Conservation (phyloP, 1,140 invertebrate species). For the Ruditapes philippinarum region DNA sequence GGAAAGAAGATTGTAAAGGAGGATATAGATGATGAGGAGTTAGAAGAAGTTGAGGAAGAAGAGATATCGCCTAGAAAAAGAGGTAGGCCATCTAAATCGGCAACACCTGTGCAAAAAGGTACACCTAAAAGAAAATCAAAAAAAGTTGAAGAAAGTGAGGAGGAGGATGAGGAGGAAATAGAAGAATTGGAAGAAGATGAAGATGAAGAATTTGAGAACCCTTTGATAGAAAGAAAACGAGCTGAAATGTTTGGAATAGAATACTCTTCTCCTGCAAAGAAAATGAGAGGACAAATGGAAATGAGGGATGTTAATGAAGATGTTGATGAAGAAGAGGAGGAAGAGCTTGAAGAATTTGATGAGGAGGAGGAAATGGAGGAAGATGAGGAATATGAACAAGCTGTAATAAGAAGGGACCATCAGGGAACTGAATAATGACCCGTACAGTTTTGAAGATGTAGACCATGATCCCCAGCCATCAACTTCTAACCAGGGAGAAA, state of each 20-base stretch:
- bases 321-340: slow-evolving; percentile 57
- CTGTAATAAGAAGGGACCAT: slow-evolving; percentile 47
- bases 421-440: slow-evolving; percentile 28
- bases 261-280: slow-evolving; percentile 44
- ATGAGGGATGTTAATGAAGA: slow-evolving; percentile 35
- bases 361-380: slow-evolving; percentile 54
- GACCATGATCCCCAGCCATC: slow-evolving; percentile 49
- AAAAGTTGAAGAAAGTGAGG: slow-evolving; percentile 39
- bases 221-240: slow-evolving; percentile 32
- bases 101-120: background rate
- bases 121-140: slow-evolving; percentile 63
- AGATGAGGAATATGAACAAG: slow-evolving; percentile 55
- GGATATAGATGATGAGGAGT: slow-evolving; percentile 53
- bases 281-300: slow-evolving; percentile 61
- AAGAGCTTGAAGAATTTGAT: slow-evolving; percentile 65
- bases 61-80: slow-evolving; percentile 30
- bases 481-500: slow-evolving; percentile 46
- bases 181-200: slow-evolving; percentile 56
- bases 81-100: slow-evolving; percentile 41
- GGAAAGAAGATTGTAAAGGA: slow-evolving; percentile 63
- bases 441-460: slow-evolving; percentile 61
- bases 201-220: slow-evolving; percentile 31
- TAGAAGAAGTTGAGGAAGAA: too few species aligned
- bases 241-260: slow-evolving; percentile 53
- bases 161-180: slow-evolving; percentile 54